A percentile compares a stretch with the other conserved stretches of the same genome.
These are phyloP conservation scores for Calameuta filiformis DNA, from an alignment of 2,888 invertebrate species.

Conservation along the genomic window DNA sequence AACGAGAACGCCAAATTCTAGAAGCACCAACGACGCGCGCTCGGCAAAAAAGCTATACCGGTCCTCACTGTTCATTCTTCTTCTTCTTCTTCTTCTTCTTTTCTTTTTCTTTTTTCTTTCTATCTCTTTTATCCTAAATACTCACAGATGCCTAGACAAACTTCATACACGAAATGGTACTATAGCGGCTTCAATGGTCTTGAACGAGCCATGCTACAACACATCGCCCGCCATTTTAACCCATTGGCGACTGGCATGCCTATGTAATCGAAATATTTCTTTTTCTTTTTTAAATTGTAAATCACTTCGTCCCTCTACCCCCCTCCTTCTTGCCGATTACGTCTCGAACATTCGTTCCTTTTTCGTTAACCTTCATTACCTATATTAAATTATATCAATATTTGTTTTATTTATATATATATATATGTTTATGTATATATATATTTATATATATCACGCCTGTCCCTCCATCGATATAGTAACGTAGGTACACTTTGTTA, in stretches of 20 bases:
- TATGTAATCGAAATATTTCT: background rate
- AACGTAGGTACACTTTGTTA: constrained; percentile 62
- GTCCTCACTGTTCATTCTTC: background rate
- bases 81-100: too few relatives aligned
- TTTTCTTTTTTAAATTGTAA: constrained; percentile 4
- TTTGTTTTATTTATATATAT: constrained; percentile 40
- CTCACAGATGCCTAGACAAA: constrained; percentile 18
- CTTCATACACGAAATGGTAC: constrained; percentile 25
- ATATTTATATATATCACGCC: constrained; percentile 61
- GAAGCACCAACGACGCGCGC: constrained; percentile 30
- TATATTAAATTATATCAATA: constrained; percentile 64
- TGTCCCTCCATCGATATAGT: constrained; percentile 57
- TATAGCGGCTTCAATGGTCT: constrained; percentile 26
- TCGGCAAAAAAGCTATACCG: constrained; percentile 26
- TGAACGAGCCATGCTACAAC: constrained; percentile 52
- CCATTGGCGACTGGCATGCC: constrained; percentile 11
- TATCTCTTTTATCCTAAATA: constrained; percentile 12
- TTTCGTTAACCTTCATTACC: constrained; percentile 37
- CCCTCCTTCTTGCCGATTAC: constrained; percentile 20
- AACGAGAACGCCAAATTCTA: constrained; percentile 10
- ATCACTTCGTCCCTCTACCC: constrained; percentile 5
- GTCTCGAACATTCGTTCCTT: constrained; percentile 11
- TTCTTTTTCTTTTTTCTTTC: background rate
- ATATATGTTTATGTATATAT: constrained; percentile 33
- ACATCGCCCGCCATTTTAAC: constrained; percentile 42